These are phyloP conservation scores for Dryocosmus kuriphilus DNA, from an alignment of 2,888 invertebrate species.

Conservation along the genomic window DNA sequence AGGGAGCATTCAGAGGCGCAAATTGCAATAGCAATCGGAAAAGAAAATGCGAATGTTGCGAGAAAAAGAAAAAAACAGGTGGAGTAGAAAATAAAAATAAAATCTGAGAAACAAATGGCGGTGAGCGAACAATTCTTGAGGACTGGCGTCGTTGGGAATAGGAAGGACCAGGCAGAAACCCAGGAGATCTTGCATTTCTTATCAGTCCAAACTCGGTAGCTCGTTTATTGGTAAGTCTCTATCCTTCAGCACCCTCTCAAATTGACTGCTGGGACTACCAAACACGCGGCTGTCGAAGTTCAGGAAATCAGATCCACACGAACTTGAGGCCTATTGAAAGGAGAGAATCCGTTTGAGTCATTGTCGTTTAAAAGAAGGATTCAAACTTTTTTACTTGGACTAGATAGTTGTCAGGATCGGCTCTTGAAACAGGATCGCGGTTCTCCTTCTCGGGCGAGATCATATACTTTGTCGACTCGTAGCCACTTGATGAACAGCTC, in stretches of 20 bases:
- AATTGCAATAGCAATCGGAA: constrained; percentile 26
- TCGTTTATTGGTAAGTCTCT: constrained; percentile 60
- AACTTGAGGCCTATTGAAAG: constrained; percentile 63
- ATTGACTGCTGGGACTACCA: constrained; percentile 57
- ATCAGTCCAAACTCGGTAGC: constrained; percentile 68
- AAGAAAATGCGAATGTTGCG: background rate
- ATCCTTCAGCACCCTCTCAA: constrained; percentile 61
- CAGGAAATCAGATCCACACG: constrained; percentile 65
- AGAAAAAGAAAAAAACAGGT: constrained; percentile 1
- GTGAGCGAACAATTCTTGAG: constrained; percentile 19
- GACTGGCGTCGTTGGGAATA: background rate
- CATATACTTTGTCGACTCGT: background rate
- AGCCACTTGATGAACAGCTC: constrained; percentile 24
- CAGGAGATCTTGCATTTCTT: constrained; percentile 23
- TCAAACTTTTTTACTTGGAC: constrained; percentile 48
- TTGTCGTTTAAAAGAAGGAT: constrained; percentile 1
- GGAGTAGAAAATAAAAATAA: constrained; percentile 21
- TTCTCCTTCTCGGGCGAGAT: constrained; percentile 7
- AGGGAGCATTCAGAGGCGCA: background rate
- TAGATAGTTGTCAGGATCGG: background rate
- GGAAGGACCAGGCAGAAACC: background rate
- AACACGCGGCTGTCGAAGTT: constrained; percentile 64
- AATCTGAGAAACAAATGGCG: constrained; percentile 31
- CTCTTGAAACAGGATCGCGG: background rate
- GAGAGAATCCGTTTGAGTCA: constrained; percentile 20